A percentile compares a stretch with the other conserved stretches of the same genome.
Conservation (phyloP, 2,888 invertebrate species). For the Chaitophorus viminalis region DNA sequence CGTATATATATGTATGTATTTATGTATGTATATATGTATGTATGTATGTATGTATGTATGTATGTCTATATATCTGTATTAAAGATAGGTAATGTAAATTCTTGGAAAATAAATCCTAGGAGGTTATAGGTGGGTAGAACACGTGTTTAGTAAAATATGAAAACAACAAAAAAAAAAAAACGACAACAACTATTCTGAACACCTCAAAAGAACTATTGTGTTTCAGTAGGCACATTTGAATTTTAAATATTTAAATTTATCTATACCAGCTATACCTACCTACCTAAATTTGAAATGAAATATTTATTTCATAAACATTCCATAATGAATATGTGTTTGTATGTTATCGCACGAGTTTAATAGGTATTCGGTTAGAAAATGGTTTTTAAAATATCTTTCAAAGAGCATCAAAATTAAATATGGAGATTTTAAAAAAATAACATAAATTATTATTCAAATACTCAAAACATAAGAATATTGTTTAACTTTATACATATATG, state of each 20-base stretch:
- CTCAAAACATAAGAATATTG: background rate
- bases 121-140: background rate
- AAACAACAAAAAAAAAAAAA: conserved; percentile 8
- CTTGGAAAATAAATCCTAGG: too few species aligned
- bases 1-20: too few species aligned
- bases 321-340: conserved; percentile 14
- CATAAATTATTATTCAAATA: background rate
- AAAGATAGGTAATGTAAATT: too few species aligned
- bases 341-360: conserved; percentile 4
- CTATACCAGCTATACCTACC: too few species aligned
- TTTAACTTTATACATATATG: background rate
- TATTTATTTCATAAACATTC: conserved; percentile 36
- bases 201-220: background rate
- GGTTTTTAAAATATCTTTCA: conserved; percentile 1
- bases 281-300: background rate
- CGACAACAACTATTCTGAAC: background rate
- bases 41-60: too few species aligned
- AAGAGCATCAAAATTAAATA: conserved; percentile 37
- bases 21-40: background rate
- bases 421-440: conserved; percentile 36
- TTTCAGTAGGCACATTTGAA: conserved; percentile 13
- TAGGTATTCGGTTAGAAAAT: background rate
- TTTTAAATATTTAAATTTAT: conserved; percentile 18
- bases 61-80: too few species aligned
- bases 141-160: conserved; percentile 5